A percentile compares a stretch with the other conserved stretches of the same genome.
Evolutionary conservation across 2,797 vertebrate species (phyloP).

Genomic region (Holocentrus rufus): DNA sequence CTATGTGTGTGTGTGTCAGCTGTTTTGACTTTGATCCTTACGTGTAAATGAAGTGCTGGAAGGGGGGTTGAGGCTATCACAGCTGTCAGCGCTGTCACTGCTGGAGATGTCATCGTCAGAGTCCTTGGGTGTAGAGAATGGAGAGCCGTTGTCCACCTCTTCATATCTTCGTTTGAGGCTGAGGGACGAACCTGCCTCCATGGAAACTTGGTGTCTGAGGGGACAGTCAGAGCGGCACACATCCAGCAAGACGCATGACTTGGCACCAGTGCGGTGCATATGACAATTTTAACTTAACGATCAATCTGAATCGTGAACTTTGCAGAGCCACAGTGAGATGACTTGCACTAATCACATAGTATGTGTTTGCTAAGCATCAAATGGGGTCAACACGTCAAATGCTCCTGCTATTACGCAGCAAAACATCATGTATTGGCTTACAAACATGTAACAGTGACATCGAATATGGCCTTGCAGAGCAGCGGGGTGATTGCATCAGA

Average conservation of each 20-base stretch:
- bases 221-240: conserved; percentile 41
- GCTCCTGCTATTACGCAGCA: no score
- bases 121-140: conserved; percentile 87
- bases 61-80: conserved; percentile 93
- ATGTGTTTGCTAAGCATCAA: no score
- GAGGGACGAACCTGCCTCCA: conserved; percentile 89
- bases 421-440: not conserved
- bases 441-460: conserved; percentile 4
- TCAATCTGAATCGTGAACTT: no score
- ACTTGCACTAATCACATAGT: not conserved
- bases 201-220: conserved; percentile 86
- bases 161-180: conserved; percentile 94
- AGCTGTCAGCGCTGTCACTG: conserved; percentile 96
- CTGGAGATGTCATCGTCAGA: conserved; percentile 96
- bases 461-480: not conserved
- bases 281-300: not conserved
- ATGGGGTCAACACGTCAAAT: not conserved
- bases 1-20: not conserved
- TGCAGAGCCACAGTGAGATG: not conserved
- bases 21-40: conserved; percentile 76
- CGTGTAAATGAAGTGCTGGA: conserved; percentile 87
- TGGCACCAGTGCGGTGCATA: not conserved
- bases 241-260: conserved; percentile 4
- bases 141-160: conserved; percentile 91
- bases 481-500: conserved; percentile 7